A percentile compares a stretch with the other conserved stretches of the same genome.
phyloP scores from a whole-genome alignment of 2,888 invertebrate species.

The Pardosa pseudoannulata region DNA sequence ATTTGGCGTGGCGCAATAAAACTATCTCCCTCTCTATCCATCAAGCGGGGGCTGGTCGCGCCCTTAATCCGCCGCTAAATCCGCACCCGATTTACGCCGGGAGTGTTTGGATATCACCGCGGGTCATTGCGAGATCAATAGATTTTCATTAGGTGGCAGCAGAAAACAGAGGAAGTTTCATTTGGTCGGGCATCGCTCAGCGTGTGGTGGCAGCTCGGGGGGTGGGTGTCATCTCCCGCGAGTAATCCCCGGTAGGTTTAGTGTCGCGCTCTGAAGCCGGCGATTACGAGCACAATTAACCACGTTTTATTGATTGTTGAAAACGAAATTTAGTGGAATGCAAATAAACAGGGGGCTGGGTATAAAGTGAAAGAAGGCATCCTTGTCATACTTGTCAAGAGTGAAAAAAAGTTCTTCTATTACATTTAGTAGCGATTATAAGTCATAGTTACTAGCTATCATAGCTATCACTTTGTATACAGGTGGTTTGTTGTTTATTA shows the following conservation, averaged over 20 bases:
- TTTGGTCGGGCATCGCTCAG: constrained; percentile 32
- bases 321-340: constrained; percentile 66
- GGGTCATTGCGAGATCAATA: constrained; percentile 53
- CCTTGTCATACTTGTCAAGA: no score
- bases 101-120: constrained; percentile 51
- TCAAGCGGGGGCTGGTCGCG: constrained; percentile 25
- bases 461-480: no score
- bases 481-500: no score
- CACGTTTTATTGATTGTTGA: constrained; percentile 69
- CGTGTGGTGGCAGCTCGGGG: constrained; percentile 20
- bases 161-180: constrained; percentile 43
- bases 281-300: constrained; percentile 70
- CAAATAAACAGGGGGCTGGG: constrained; percentile 15
- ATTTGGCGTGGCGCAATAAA: constrained; percentile 62
- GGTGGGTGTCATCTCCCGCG: constrained; percentile 33
- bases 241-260: constrained; percentile 48
- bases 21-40: constrained; percentile 38
- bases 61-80: constrained; percentile 27
- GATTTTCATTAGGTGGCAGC: constrained; percentile 64
- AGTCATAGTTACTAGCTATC: no score
- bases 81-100: constrained; percentile 17
- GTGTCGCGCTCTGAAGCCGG: constrained; percentile 13
- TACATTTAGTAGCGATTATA: no score
- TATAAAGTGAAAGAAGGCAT: constrained; percentile 6
- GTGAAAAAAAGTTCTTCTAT: no score